Evolutionary conservation across 2,888 invertebrate genomes (phyloP), one percentile per base, ranked within the genome.

Genomic region (Andrena chrysosceles): DNA sequence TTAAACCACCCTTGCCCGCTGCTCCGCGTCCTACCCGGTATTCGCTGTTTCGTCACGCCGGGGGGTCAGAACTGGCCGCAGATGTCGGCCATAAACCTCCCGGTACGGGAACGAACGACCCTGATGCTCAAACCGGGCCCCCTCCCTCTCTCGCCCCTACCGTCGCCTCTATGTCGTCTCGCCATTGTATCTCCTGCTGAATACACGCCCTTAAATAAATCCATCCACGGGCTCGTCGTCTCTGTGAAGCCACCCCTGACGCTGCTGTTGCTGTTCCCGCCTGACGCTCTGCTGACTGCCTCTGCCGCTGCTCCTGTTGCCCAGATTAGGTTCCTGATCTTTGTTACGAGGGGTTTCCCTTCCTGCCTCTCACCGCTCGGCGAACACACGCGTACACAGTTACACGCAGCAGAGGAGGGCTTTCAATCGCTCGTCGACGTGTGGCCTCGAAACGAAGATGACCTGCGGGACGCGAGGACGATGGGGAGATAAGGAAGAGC

Each of bases 31-130:
- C 89, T 86, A 79, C 83, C 83, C 81, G 77, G 74, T 82, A 69
- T 90, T 91, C 90, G 90, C 85, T 89, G 90, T 93, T 92, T 93
- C 92, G 93, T 93, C 92, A 92, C 93, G 90, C 91, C 88, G 79
- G 92, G 93, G 92, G 92, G 93, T 92, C 91, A 91, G 92, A 92
- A 92, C 93, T 92, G 92, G 90, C 93, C 93, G 92, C 93, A 93
- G 93, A 93, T 93, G 93, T 93, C 92, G 90, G 87, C 90, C 90
- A 89, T 92, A 92, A 92, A 93, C 89, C 90, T 90, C 75, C 64
- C 69, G 69, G 82, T 67, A 81, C 77, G 78, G 77, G 77, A 77
- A 83, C 84, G 77, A 77, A 81, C 84, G 84, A 87, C 78, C 87
- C 85, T 75, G 81, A 79, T 84, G 77, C 85, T 77, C 74, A 59